Percentiles rank a stretch among this genome's conserved stretches.
phyloP scores from a whole-genome alignment of 1,140 invertebrate species.

The Macrosteles quadrilineatus region DNA sequence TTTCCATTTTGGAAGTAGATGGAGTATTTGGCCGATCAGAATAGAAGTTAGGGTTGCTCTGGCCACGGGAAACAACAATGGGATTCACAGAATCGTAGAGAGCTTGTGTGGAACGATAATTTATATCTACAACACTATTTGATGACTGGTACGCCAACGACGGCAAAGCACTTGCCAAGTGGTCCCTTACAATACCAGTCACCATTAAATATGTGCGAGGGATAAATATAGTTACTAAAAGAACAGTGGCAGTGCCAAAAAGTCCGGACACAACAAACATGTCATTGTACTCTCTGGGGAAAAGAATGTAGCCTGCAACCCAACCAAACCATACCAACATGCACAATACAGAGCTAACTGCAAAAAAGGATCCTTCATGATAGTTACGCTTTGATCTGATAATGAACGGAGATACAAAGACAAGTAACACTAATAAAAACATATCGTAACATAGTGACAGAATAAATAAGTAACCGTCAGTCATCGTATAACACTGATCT shows the following conservation, averaged over 20 bases:
- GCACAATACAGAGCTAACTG: constrained; percentile 53
- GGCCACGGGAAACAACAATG: constrained; percentile 28
- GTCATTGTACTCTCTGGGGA: constrained; percentile 42
- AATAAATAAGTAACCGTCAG: constrained; percentile 37
- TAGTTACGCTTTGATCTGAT: constrained; percentile 59
- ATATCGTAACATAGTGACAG: constrained; percentile 54
- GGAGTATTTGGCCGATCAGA: constrained; percentile 38
- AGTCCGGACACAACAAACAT: constrained; percentile 39
- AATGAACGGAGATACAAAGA: constrained; percentile 56
- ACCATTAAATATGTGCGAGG: constrained; percentile 62
- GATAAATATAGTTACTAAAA: constrained; percentile 58
- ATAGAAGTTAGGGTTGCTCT: constrained; percentile 42
- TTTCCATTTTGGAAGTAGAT: constrained; percentile 40
- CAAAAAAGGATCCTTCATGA: constrained; percentile 58
- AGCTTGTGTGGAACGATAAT: constrained; percentile 46
- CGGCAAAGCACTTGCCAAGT: constrained; percentile 43
- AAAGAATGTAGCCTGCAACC: constrained; percentile 54
- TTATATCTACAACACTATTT: constrained; percentile 41
- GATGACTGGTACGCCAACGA: constrained; percentile 38
- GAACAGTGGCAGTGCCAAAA: constrained; percentile 51
- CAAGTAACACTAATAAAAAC: constrained; percentile 56
- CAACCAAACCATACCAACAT: constrained; percentile 56
- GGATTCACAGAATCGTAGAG: constrained; percentile 47
- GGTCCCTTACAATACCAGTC: constrained; percentile 47
- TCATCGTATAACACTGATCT: constrained; percentile 41